Percentiles rank a stretch among this genome's conserved stretches.
phyloP scores from a whole-genome alignment of 1,140 invertebrate genomes.

The Stegodyphus mimosarum region DNA sequence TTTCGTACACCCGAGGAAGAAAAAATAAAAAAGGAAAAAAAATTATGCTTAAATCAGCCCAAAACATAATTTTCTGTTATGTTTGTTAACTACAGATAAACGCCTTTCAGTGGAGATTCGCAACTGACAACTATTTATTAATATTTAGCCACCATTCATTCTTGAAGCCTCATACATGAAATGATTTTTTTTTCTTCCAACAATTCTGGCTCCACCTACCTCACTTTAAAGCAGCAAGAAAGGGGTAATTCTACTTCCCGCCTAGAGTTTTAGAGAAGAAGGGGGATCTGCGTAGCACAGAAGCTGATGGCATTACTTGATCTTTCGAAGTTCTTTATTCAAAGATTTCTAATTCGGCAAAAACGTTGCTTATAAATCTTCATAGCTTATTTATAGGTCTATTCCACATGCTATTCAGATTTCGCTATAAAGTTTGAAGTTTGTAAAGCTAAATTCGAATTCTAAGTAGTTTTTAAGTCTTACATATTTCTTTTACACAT shows the following conservation, averaged over 20 bases:
- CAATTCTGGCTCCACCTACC: neutral
- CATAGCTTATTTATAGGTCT: no score
- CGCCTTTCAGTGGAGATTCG: constrained; percentile 27
- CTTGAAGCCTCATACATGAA: neutral
- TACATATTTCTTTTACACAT: no score
- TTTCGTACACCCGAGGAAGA: neutral
- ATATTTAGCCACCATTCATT: constrained; percentile 51
- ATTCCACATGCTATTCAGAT: no score
- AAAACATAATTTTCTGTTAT: neutral
- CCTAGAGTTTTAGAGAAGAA: neutral
- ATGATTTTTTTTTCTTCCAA: constrained; percentile 13
- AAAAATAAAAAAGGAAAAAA: no score
- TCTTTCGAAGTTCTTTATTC: neutral
- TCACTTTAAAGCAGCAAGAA: neutral
- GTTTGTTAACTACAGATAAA: neutral
- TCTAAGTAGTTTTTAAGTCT: no score
- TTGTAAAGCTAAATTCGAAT: no score
- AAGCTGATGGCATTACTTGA: neutral
- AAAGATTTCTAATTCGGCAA: no score
- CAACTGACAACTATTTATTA: constrained; percentile 49
- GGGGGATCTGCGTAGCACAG: neutral
- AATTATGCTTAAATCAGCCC: neutral
- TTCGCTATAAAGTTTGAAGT: no score
- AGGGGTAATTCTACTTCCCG: neutral
- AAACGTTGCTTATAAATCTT: no score